These are phyloP conservation scores for Potamarius usumacintae DNA, from an alignment of 2,113 vertebrate species.

Conservation along the genomic window DNA sequence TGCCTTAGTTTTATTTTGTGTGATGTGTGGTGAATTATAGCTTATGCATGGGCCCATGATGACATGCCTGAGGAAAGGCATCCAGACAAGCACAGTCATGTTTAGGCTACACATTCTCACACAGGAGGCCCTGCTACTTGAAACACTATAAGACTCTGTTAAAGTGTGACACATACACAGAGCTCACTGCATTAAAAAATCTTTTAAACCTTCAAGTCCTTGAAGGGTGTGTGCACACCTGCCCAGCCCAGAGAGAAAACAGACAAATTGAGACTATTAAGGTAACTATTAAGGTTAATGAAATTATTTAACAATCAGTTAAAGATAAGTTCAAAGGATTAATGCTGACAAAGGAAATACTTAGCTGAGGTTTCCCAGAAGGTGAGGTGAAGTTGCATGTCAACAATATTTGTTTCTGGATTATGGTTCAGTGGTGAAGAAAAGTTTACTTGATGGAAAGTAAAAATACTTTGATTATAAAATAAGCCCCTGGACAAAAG, in stretches of 20 bases:
- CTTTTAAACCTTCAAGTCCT: constrained; percentile 36
- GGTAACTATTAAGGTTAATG: background rate
- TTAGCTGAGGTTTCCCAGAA: constrained; percentile 22
- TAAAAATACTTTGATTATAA: constrained; percentile 24
- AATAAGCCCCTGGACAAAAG: background rate
- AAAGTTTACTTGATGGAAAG: background rate
- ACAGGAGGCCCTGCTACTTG: constrained; percentile 17
- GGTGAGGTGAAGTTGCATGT: constrained; percentile 6
- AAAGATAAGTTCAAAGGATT: background rate
- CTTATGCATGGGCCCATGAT: background rate
- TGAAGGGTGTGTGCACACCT: constrained; percentile 40
- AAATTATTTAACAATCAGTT: background rate
- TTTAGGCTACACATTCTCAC: constrained; percentile 32
- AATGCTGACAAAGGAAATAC: background rate
- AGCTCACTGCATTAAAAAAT: background rate
- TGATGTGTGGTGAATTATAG: background rate
- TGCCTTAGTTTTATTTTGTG: background rate
- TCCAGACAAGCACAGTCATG: constrained; percentile 30
- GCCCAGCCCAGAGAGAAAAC: constrained; percentile 53
- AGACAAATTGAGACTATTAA: constrained; percentile 11
- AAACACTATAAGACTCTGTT: constrained; percentile 1
- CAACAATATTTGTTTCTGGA: constrained; percentile 21
- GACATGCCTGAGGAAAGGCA: constrained; percentile 22
- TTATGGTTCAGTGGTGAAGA: constrained; percentile 5
- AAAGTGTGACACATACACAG: constrained; percentile 18